Base-by-base conservation (phyloP, 2,888 invertebrate species). In the Acronicta leporina region DNA sequence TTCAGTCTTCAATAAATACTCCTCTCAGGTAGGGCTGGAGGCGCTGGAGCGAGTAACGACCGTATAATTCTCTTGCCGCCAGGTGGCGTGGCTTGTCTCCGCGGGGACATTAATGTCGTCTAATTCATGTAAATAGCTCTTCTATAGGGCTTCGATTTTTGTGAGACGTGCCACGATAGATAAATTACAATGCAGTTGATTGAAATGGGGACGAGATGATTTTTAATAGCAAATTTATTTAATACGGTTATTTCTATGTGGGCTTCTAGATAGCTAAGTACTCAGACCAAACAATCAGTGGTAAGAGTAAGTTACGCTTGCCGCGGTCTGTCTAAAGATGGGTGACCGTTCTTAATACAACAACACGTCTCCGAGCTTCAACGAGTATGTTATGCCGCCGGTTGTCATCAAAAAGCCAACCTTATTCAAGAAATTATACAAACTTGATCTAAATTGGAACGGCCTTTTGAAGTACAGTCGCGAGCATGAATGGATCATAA, bases 91-190 rank as follows among this genome's bases (percentile, higher is more conserved):
- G 90, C 87, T 86, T 90, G 91, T 92, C 92, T 92, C 92, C 82
- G 76, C 87, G 88, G 89, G 85, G 87, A 86, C 90, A 92, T 93
- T 89, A 94, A 92, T 89, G 92, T 91, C 92, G 87, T 82, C 89
- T 92, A 92, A 93, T 92, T 93, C 91, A 90, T 89, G 91, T 90
- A 92, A 93, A 92, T 93, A 92, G 92, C 90, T 87, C 68, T 75
- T 78, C 80, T 77, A 79, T 77, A 81, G 78, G 74, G 57, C 78
- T 86, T 87, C 85, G 85, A 87, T 86, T 87, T 87, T 87, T 89
- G 58, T 83, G 80, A 71, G 71, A 69, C 60, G 63, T 60, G 62
- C 46, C 53, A 35, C 40, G 43, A 25, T 66, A 47, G 66, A 64
- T 75, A 63, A 75, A 48, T 55, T 64, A 48, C 15, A 50, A 53